These are phyloP conservation scores for Aphyosemion australe DNA, from an alignment of 2,113 vertebrate genomes.

Conservation along the genomic window DNA sequence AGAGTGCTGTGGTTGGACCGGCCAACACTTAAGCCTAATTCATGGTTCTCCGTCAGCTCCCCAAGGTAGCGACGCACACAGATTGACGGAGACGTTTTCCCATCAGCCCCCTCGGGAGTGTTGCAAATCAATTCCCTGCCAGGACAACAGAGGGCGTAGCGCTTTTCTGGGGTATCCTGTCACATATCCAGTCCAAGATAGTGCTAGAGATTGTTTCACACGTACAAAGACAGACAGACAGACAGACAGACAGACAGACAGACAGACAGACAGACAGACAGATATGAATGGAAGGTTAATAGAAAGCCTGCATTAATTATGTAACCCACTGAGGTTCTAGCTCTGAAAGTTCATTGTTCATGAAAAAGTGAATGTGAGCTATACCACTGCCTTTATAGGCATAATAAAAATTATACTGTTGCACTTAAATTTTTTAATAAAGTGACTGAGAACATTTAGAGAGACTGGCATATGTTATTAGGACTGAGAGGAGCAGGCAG, in stretches of 20 bases:
- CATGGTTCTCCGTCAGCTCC: too few relatives aligned
- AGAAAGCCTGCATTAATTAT: slow-evolving; percentile 88
- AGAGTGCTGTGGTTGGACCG: too few relatives aligned
- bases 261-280: slow-evolving; percentile 5
- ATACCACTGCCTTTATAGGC: slow-evolving; percentile 86
- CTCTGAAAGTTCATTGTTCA: slow-evolving; percentile 89
- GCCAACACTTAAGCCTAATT: too few relatives aligned
- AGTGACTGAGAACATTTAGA: slow-evolving; percentile 89
- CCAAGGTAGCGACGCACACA: too few relatives aligned
- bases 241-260: slow-evolving; percentile 7
- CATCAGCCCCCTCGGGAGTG: too few relatives aligned
- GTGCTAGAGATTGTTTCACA: too few relatives aligned
- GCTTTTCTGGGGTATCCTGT: too few relatives aligned
- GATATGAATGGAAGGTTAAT: slow-evolving; percentile 50
- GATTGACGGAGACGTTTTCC: too few relatives aligned
- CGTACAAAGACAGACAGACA: slow-evolving; percentile 5
- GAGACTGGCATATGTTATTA: slow-evolving; percentile 89
- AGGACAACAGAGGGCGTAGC: too few relatives aligned
- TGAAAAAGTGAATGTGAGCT: slow-evolving; percentile 86
- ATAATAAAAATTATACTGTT: slow-evolving; percentile 90
- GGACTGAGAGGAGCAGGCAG: slow-evolving; percentile 52
- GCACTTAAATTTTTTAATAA: slow-evolving; percentile 95
- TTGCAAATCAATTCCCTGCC: too few relatives aligned
- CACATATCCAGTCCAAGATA: too few relatives aligned
- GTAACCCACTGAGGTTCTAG: slow-evolving; percentile 78